Base-by-base conservation (phyloP, 2,797 vertebrate species). In the Poecilia picta region DNA sequence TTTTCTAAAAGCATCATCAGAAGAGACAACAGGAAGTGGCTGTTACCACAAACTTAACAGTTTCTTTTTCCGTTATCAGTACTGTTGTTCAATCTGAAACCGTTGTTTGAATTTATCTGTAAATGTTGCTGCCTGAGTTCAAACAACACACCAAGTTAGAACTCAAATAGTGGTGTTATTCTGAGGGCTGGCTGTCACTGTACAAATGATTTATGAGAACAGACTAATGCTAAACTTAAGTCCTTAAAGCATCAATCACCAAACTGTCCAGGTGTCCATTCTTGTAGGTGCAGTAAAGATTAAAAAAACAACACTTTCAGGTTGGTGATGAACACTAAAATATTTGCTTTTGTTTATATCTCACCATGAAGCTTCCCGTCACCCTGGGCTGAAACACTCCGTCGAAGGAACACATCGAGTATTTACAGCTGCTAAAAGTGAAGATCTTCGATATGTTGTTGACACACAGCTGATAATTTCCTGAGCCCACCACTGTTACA, bases 281-380 rank as follows among this genome's bases (percentile, higher is more conserved):
- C 18, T 36, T 33, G 8, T 33, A 64, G 15, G 59, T 0, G 31
- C 31, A 64, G 16, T 20, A 64, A 36, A 64, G 59, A 33, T 36
- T 1, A 57, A 64, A 64, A 64, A 36, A 18, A 16, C 7, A 36
- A 64, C 31, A 20, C 13, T 62, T 31, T 62, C 59, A 18, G 31
- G 36, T 64, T 33, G 15, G 33, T 36, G 16, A 36, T 64, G 31
- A 20, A 36, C 64, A 39, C 36, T 66, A 12, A 39, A 3, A 66
- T 41, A 20, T 66, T 20, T 73, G 46, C 13, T 20, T 72, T 20
- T 2, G 2, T 23, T 51, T 51, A 12, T 5, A n/a, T 53, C 96
- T 94, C 91, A 97, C 96, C 88, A 96, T 94, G 89, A 97, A 97
- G 72, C 75, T 88, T 4, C 97, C 96, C 0, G 74, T 93, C 57